Evolutionary conservation across 2,888 invertebrate species (phyloP), one percentile per base, ranked within the genome.

Genomic region (Gymnoscelis rufifasciata): DNA sequence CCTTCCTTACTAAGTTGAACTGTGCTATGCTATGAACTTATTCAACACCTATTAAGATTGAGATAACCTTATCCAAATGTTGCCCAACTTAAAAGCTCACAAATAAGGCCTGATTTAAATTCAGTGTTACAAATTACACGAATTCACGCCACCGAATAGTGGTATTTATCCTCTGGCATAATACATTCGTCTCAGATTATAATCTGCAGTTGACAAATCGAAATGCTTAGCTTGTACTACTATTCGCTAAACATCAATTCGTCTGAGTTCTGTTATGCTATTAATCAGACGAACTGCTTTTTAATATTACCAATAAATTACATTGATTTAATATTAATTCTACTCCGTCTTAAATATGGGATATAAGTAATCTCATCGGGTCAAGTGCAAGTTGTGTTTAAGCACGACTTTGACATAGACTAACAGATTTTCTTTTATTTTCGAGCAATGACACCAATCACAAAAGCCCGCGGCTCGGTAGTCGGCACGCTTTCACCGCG

Each of bases 181-280:
- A 74, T 70, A 72, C 71, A 80, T 78, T 75, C 68, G 70, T 72
- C 67, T 65, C 27, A 74, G 78, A 80, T 80, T 78, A 72, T 71
- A 74, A 82, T 82, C 78, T 73, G 74, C 69, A 62, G 64, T 51
- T 61, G 71, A 80, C 78, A 78, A 80, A 80, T 82, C 64, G 68
- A 58, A 58, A 64, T 59, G 72, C 69, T 72, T 65, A 62, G 45
- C 41, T 26, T 41, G 27, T 12, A 36, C 43, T 10, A 15, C 39
- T 59, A 60, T 66, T 62, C 60, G 58, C 39, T 59, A 58, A 59
- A 61, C 63, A 56, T 54, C 23, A 36, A 24, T n/a, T 43, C 26
- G 36, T 49, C 36, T 37, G 36, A 36, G 19, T 38, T 38, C 30
- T 8, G n/a, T 6, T 26, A 7, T 6, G 8, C 5, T 7, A 2